Percentiles rank a stretch among this genome's conserved stretches.
These are phyloP conservation scores for Drosophila murphyi DNA, from an alignment of 1,140 invertebrate genomes.

Conservation along the genomic window DNA sequence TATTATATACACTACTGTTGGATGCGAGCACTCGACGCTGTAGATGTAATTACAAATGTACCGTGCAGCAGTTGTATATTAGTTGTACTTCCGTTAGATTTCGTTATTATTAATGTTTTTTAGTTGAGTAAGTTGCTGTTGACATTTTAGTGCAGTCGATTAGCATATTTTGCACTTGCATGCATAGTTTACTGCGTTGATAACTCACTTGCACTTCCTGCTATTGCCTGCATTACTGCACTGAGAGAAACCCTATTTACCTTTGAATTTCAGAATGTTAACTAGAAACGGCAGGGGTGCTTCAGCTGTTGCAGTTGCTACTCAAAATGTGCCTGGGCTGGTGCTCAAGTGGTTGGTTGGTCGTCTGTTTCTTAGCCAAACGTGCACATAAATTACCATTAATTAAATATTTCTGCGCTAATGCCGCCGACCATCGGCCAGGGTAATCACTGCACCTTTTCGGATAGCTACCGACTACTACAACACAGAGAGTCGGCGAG, in stretches of 20 bases:
- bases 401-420: conserved; percentile 81
- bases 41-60: too few relatives aligned
- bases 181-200: conserved; percentile 17
- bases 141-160: conserved; percentile 60
- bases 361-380: conserved; percentile 59
- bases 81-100: background rate
- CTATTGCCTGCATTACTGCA: conserved; percentile 50
- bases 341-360: background rate
- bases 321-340: background rate
- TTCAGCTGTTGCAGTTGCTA: conserved; percentile 20
- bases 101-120: background rate
- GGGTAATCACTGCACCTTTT: conserved; percentile 75
- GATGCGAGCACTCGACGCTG: too few relatives aligned
- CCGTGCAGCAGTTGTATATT: background rate
- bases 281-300: conserved; percentile 70
- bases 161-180: conserved; percentile 30
- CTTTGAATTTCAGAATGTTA: conserved; percentile 70
- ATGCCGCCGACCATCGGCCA: conserved; percentile 50
- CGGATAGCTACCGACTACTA: conserved; percentile 27
- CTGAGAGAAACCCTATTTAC: conserved; percentile 71
- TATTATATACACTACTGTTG: too few relatives aligned
- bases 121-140: conserved; percentile 29
- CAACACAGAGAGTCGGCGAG: conserved; percentile 67
- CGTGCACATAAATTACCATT: conserved; percentile 81
- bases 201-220: conserved; percentile 59